Conservation (phyloP, 2,797 vertebrate genomes). For the Columba guinea region DNA sequence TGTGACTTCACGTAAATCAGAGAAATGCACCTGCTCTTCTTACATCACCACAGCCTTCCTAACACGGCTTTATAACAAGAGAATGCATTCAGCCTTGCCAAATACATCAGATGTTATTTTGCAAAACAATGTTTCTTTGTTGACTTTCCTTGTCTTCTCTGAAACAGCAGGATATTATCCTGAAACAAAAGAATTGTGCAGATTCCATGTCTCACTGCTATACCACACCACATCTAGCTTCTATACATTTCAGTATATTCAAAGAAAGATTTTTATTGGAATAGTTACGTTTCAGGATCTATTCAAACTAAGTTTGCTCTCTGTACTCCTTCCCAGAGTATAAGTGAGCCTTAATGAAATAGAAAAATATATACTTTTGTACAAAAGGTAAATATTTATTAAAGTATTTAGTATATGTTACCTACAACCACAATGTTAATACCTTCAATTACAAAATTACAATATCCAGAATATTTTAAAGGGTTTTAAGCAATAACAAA, state of each 20-base stretch:
- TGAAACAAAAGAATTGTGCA: background rate
- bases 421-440: background rate
- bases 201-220: background rate
- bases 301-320: background rate
- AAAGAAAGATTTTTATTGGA: background rate
- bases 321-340: background rate
- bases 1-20: background rate
- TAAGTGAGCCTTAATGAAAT: background rate
- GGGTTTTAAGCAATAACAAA: background rate
- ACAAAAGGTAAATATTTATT: background rate
- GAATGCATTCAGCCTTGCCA: background rate
- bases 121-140: background rate
- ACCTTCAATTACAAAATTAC: background rate
- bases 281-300: background rate
- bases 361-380: background rate
- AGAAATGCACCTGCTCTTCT: background rate
- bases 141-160: background rate
- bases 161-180: background rate
- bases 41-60: background rate
- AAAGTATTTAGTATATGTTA: background rate
- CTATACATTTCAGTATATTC: background rate
- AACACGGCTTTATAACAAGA: background rate
- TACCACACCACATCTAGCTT: background rate
- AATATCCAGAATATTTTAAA: background rate
- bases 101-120: background rate